Evolutionary conservation across 2,888 invertebrate genomes (phyloP).

Genomic region (Caenorhabditis zanzibari): DNA sequence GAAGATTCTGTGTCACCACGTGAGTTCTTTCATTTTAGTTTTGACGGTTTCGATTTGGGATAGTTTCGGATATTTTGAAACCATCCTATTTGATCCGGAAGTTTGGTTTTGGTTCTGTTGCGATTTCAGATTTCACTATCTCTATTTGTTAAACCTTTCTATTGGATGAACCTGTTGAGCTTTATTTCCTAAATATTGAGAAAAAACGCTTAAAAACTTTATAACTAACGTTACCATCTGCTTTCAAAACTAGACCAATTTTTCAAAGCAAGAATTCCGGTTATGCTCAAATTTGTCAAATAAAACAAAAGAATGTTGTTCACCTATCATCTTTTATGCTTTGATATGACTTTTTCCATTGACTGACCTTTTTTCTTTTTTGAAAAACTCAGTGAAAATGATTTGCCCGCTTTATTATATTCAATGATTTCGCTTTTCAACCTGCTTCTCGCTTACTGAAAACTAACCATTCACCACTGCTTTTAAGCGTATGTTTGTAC

Average conservation of each 20-base stretch:
- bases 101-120: conserved; percentile 15
- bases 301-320: conserved; percentile 1
- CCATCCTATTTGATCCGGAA: neutral
- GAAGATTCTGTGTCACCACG: conserved; percentile 80
- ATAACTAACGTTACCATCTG: neutral
- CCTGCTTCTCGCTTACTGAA: conserved; percentile 31
- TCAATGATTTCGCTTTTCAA: conserved; percentile 13
- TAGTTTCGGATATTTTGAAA: too few relatives aligned
- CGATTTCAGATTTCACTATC: conserved; percentile 61
- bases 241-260: neutral
- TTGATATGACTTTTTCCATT: conserved; percentile 19
- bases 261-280: conserved; percentile 9
- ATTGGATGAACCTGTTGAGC: conserved; percentile 2
- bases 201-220: neutral
- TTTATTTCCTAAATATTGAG: neutral
- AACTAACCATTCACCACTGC: conserved; percentile 42
- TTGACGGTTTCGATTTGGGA: neutral
- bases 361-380: conserved; percentile 6
- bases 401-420: conserved; percentile 3
- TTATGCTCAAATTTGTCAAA: too few relatives aligned
- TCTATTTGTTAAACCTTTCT: conserved; percentile 29
- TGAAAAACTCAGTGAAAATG: neutral
- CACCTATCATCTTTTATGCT: conserved; percentile 16
- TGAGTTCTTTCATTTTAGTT: conserved; percentile 67
- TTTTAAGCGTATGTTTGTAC: neutral